Conservation (phyloP, 2,113 vertebrate genomes). For the Campylorhamphus procurvoides region DNA sequence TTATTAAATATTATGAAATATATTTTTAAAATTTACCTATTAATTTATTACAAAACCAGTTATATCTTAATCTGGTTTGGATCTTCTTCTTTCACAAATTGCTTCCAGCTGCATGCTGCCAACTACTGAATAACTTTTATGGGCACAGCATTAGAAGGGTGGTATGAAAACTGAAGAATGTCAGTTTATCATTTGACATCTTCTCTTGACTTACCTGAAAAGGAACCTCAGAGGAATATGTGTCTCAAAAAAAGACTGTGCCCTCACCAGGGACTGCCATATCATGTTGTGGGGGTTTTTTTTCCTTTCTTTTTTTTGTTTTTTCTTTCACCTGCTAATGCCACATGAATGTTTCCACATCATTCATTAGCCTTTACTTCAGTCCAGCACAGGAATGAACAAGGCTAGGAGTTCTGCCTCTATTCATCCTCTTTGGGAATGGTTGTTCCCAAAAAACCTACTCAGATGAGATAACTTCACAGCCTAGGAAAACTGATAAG, state of each 20-base stretch:
- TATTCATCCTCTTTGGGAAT: not conserved
- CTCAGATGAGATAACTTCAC: not conserved
- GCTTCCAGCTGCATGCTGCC: not conserved
- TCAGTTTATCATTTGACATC: not conserved
- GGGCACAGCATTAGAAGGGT: not conserved
- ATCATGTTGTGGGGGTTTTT: rapidly evolving
- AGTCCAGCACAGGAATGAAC: not conserved
- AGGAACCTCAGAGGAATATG: not conserved
- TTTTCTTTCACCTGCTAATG: not conserved
- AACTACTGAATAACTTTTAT: not conserved
- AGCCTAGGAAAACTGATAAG: not conserved
- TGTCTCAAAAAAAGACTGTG: not conserved
- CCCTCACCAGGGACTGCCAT: not conserved
- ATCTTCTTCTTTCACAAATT: not conserved
- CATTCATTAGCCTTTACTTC: not conserved
- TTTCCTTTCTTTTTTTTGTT: not conserved
- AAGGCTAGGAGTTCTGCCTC: not conserved
- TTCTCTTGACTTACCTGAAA: not conserved
- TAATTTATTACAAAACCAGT: not conserved
- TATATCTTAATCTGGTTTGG: not conserved
- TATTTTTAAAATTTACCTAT: not conserved
- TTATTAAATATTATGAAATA: not conserved
- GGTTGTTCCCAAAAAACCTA: not conserved
- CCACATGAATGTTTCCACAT: not conserved
- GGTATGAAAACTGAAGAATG: not conserved